Base-by-base conservation (phyloP, 2,888 invertebrate species). In the Nudaria mundana region DNA sequence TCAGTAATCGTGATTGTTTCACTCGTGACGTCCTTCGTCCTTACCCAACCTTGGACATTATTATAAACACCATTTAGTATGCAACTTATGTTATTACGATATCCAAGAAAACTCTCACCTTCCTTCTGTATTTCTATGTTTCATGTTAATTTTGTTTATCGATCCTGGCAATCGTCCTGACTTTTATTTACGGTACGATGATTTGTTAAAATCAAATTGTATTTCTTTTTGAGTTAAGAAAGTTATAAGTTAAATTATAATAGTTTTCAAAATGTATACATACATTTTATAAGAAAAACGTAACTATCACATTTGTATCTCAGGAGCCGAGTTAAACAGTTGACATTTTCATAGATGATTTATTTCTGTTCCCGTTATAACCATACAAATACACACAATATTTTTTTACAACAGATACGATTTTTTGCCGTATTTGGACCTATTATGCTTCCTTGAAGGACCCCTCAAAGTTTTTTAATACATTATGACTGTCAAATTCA, bases 21-120 rank as follows among this genome's bases (percentile, higher is more conserved):
- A 48, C 42, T 58, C 73, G 68, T 78, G 76, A 75, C 66, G 76
- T 64, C 69, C 66, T 75, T 75, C 66, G 76, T 64, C 69, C 66
- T 75, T 64, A 54, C 30, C 39, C 72, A 81, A 69, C 79, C 78
- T 81, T 82, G 81, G 63, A 48, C n/a, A 57, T 56, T 48, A 40
- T 26, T 30, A 35, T 16, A 37, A 5, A 20, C 30, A 32, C 36
- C 40, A 47, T 48, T 68, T 62, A 56, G 54, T 60, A 69, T 69
- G 56, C 66, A 45, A 45, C 52, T 33, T 50, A 62, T 62, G 66
- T 57, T 63, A 49, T 68, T 66, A 62, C 63, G 60, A 66, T 53
- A 63, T 60, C 59, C 54, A 55, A 66, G 63, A 61, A 63, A 68
- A 69, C 66, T 57, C 64, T 68, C 70, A 68, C 66, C 35, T 12